Conservation (phyloP, 2,797 vertebrate genomes). For the Chrysolophus pictus region DNA sequence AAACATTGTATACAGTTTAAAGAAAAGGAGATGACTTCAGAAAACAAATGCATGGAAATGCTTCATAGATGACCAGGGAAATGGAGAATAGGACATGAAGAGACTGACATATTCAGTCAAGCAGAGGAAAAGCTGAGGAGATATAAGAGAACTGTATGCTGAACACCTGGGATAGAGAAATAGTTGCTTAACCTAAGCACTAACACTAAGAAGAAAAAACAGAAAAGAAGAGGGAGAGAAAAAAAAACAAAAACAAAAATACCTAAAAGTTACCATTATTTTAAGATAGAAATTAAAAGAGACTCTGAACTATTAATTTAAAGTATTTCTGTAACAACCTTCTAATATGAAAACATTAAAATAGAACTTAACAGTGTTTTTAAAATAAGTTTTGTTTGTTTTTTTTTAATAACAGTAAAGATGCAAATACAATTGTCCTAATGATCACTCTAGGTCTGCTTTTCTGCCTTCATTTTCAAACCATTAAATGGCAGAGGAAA, state of each 20-base stretch:
- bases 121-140: background rate
- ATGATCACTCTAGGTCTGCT: background rate
- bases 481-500: background rate
- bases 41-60: background rate
- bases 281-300: background rate
- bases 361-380: background rate
- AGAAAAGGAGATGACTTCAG: background rate
- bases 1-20: background rate
- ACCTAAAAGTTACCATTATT: rapidly evolving
- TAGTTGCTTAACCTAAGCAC: background rate
- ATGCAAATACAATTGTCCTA: background rate
- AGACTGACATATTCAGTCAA: background rate
- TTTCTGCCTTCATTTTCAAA: background rate
- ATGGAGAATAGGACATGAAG: background rate
- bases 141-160: background rate
- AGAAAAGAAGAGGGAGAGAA: background rate
- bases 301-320: rapidly evolving
- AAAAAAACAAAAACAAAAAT: background rate
- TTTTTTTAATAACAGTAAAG: background rate
- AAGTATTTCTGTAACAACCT: background rate
- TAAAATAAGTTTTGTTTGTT: background rate
- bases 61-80: background rate
- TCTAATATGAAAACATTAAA: background rate
- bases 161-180: background rate
- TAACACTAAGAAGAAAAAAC: background rate